Base-by-base conservation (phyloP, 2,888 invertebrate species). In the Eretmocerus hayati region DNA sequence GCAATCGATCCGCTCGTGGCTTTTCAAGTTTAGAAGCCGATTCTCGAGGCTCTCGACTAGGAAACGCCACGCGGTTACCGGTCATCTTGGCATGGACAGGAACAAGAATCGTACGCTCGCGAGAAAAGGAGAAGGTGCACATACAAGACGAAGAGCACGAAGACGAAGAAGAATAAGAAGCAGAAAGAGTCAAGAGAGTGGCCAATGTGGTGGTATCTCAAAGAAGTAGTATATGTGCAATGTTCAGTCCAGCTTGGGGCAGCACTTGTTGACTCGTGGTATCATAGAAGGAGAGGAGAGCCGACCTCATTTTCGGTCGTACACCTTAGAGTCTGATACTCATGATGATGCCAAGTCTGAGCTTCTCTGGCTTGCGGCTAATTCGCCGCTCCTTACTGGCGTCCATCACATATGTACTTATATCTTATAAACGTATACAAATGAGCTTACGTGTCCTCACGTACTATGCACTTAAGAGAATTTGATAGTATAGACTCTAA, bases 231-330 rank as follows among this genome's bases (percentile, higher is more conserved):
- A n/a, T n/a, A n/a, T n/a, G n/a, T n/a, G n/a, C n/a, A n/a, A n/a
- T n/a, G n/a, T n/a, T n/a, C n/a, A n/a, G n/a, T n/a, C n/a, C n/a
- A n/a, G n/a, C n/a, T n/a, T n/a, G n/a, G n/a, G n/a, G n/a, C n/a
- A n/a, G n/a, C n/a, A n/a, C n/a, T n/a, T n/a, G n/a, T n/a, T n/a
- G n/a, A n/a, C n/a, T n/a, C n/a, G n/a, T n/a, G n/a, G n/a, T n/a
- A n/a, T n/a, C n/a, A 26, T 6, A 26, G 26, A 26, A 26, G 23
- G 47, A 44, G 40, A 44, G 38, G 26, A 38, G 32, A 8, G n/a
- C 11, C 66, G 67, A 64, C 67, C 67, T 65, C 65, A 60, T 67
- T 67, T 66, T 66, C 67, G 67, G 67, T 67, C 67, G 64, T 67
- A 63, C 63, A 67, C 67, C 67, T 67, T 65, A 40, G 19, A 26